Evolutionary conservation across 2,888 invertebrate species (phyloP), one percentile per base, ranked within the genome.

Genomic region (Phytoseiulus persimilis): DNA sequence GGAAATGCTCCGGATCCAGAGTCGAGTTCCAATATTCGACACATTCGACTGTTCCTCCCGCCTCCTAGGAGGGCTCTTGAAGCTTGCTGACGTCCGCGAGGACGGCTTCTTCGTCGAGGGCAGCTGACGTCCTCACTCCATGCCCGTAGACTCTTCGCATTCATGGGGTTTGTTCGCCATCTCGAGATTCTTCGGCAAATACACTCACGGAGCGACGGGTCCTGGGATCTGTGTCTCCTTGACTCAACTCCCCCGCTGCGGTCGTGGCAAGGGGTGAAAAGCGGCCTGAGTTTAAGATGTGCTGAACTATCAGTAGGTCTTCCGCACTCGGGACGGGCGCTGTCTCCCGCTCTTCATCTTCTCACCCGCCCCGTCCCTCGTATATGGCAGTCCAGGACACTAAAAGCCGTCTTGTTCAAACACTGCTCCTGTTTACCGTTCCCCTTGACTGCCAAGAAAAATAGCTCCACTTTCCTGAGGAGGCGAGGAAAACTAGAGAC

Each of bases 361-460:
- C 32, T 14, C 45, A 23, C 32, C 87, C 18, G 32, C 83, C 65
- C 14, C 46, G 14, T 14, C 46, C 28, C 65, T 65, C 1, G 18
- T 65, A 23, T 28, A 28, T 65, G 18, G 65, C 5, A 2, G 65
- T 3, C 5, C 3, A 83, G 31, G 83, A 31, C 32, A 31, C 84
- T 87, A 3, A 33, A 87, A 87, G 87, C 87, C 87, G 32, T 9
- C 33, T 87, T 87, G 87, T 45, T 45, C 33, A n/a, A 87, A 32
- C 32, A 31, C 28, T 5, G n/a, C 45, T 31, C 1, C 28, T 87
- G 87, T 87, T 87, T 87, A 45, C 87, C 39, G 87, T 87, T 33
- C 87, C 33, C 39, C n/a, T 87, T 32, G 32, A 14, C 32, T n/a
- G 18, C n/a, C 9, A 31, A 9, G 28, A 14, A 65, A 65, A 23